Base-by-base conservation (phyloP, 2,888 invertebrate genomes). In the Saturnia pavonia region DNA sequence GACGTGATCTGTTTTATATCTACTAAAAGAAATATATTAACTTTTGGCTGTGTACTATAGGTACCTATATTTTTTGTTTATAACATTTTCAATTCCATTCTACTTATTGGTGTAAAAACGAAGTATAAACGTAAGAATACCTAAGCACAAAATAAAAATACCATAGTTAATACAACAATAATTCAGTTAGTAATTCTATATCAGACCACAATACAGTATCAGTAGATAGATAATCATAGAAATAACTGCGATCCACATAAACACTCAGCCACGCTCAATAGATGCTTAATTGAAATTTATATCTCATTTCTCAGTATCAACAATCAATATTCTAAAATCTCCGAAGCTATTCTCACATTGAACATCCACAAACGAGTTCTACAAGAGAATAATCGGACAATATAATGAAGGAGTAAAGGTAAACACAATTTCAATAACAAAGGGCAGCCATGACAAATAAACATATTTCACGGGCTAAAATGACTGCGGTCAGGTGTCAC, bases 371-470 rank as follows among this genome's bases (percentile, higher is more conserved):
- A 92, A 93, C 94, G 88, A 88, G 93, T 92, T 93, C 86, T 85
- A 86, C 84, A 83, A 80, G 82, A 88, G 90, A 88, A 92, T 91
- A 92, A 91, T 91, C 92, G 91, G 91, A 94, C 91, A 94, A 93
- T 92, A 92, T 93, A 91, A 92, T 92, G 91, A 91, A 92, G 91
- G 92, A 92, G 92, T 91, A 88, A 92, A 93, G 91, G 91, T 92
- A 94, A 94, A 94, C 92, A 93, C 88, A 88, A 94, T 94, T 94
- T 93, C 90, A 93, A 94, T 94, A 92, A 94, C 94, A 94, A 93
- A 93, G 87, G 89, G 85, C 87, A 88, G 85, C 89, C 89, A 91
- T 89, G 92, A 92, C 94, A 93, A 94, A 94, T 94, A 94, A 94
- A 93, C 92, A 94, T 94, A 93, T 94, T 93, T 94, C 93, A 93